Conservation (phyloP, 23 tunicate species). For the Halocynthia roretzi region DNA sequence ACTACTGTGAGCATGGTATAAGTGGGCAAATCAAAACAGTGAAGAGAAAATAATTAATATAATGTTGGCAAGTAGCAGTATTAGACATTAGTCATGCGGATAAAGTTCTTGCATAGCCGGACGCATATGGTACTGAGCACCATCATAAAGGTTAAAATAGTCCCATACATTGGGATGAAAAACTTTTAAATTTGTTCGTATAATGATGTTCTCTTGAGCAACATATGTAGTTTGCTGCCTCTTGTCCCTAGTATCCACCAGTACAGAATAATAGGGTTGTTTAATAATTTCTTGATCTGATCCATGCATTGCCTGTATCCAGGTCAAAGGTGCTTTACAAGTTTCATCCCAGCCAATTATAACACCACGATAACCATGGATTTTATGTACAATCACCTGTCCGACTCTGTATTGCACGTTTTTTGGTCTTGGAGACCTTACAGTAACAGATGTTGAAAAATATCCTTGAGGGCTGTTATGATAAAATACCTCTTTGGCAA, state of each 20-base stretch:
- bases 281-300: conserved; percentile 15
- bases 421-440: conserved; percentile 32
- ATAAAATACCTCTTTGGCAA: conserved; percentile 63
- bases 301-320: conserved; percentile 52
- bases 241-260: conserved; percentile 61
- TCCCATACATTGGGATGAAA: conserved; percentile 44
- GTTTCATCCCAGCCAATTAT: conserved; percentile 87
- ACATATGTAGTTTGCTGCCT: conserved; percentile 64
- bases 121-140: conserved; percentile 76
- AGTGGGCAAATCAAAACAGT: too few species aligned
- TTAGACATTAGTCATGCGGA: conserved; percentile 49
- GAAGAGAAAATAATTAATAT: too few species aligned
- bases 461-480: conserved; percentile 21
- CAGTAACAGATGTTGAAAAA: conserved; percentile 33
- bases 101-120: conserved; percentile 64
- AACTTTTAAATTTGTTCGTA: conserved; percentile 36
- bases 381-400: conserved; percentile 68
- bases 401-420: conserved; percentile 67
- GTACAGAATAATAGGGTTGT: conserved; percentile 55
- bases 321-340: conserved; percentile 74
- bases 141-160: conserved; percentile 82
- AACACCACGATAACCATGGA: conserved; percentile 78
- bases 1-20: too few species aligned
- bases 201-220: conserved; percentile 60
- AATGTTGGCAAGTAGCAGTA: too few species aligned